Evolutionary conservation across 2,113 vertebrate genomes (phyloP).

Genomic region (Donacobius atricapilla): DNA sequence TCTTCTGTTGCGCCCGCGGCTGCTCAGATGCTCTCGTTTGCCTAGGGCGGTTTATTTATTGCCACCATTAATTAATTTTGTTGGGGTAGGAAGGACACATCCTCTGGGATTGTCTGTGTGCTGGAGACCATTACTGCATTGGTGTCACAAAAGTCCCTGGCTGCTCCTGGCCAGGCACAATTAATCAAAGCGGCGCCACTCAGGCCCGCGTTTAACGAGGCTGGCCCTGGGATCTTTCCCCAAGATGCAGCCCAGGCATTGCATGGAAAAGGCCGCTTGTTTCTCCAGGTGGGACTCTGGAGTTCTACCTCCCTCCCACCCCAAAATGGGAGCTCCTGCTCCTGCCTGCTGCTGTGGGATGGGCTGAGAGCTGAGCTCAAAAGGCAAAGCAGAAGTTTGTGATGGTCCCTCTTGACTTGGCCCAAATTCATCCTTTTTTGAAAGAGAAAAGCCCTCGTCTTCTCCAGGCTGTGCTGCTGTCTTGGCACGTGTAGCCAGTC

Average conservation of each 20-base stretch:
- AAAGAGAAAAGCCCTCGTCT: background rate
- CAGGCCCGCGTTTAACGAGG: background rate
- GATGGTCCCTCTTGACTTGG: background rate
- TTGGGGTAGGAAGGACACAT: constrained; percentile 20
- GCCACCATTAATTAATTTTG: constrained; percentile 27
- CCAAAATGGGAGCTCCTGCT: background rate
- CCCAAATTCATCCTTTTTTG: background rate
- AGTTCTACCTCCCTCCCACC: background rate
- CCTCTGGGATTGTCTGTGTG: background rate
- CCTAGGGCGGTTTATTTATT: constrained; percentile 40
- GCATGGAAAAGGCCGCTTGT: background rate
- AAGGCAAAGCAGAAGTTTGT: background rate
- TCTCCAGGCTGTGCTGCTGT: background rate
- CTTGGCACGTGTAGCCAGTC: accelerated
- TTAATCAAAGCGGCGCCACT: constrained; percentile 20
- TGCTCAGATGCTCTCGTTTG: background rate
- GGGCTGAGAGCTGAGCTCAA: background rate
- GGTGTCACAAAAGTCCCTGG: background rate
- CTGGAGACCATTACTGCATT: constrained; percentile 46
- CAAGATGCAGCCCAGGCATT: background rate
- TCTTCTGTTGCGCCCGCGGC: accelerated
- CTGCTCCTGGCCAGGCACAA: constrained; percentile 4
- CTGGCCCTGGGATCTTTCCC: background rate
- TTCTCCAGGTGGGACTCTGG: background rate
- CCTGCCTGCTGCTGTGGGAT: background rate